These are phyloP conservation scores for Cheiracanthium punctorium DNA, from an alignment of 2,888 invertebrate species.

Conservation along the genomic window DNA sequence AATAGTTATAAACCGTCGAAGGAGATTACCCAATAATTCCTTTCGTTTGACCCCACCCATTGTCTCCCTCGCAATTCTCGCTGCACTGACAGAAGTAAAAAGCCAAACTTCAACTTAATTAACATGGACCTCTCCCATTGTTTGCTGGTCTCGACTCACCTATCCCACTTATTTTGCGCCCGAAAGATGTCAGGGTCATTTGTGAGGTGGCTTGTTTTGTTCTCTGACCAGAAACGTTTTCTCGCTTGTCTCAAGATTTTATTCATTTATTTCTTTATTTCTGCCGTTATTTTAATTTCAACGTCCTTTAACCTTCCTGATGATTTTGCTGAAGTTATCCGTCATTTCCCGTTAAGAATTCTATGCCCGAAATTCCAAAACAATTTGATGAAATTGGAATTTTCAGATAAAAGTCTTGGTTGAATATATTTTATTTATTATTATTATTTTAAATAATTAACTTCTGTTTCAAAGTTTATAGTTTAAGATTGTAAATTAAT, in stretches of 20 bases:
- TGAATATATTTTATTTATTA: too few relatives aligned
- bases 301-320: too few relatives aligned
- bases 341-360: too few relatives aligned
- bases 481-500: too few relatives aligned
- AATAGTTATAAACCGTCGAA: neutral
- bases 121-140: conserved; percentile 51
- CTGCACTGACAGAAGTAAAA: conserved; percentile 1
- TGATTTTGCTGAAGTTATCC: too few relatives aligned
- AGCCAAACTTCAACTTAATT: conserved; percentile 39
- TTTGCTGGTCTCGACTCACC: conserved; percentile 12
- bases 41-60: conserved; percentile 23
- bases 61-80: conserved; percentile 17
- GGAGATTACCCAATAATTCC: conserved; percentile 16
- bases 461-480: too few relatives aligned
- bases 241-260: neutral
- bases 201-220: neutral
- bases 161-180: conserved; percentile 26
- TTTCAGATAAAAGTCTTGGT: too few relatives aligned
- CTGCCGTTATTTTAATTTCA: too few relatives aligned
- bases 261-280: too few relatives aligned
- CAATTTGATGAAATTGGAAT: too few relatives aligned
- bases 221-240: neutral
- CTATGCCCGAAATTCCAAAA: too few relatives aligned
- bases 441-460: too few relatives aligned
- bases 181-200: conserved; percentile 55